Evolutionary conservation across 2,113 vertebrate genomes (phyloP).

Genomic region (Sander vitreus): DNA sequence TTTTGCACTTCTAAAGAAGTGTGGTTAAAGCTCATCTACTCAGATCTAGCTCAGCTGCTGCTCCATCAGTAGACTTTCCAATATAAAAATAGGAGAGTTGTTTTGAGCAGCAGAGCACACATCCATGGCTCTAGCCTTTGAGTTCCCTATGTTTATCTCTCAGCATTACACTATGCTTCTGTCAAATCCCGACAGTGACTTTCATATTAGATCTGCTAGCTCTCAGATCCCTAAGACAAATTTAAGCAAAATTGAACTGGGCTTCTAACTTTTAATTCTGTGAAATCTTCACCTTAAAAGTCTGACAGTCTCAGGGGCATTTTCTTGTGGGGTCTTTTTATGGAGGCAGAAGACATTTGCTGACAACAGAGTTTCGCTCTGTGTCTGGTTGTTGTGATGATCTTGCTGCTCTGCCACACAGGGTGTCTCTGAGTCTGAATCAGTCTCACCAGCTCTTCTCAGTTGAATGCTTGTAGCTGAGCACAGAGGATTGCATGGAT

Average conservation of each 20-base stretch:
- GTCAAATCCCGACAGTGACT: slow-evolving; percentile 71
- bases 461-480: slow-evolving; percentile 54
- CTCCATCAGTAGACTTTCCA: slow-evolving; percentile 41
- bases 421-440: slow-evolving; percentile 53
- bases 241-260: slow-evolving; percentile 68
- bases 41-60: slow-evolving; percentile 8
- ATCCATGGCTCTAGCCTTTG: slow-evolving; percentile 40
- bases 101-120: slow-evolving; percentile 47
- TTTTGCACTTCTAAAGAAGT: slow-evolving; percentile 1
- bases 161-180: slow-evolving; percentile 49
- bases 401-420: slow-evolving; percentile 59
- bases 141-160: slow-evolving; percentile 56
- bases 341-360: slow-evolving; percentile 62
- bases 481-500: slow-evolving; percentile 48
- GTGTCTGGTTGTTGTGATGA: slow-evolving; percentile 65
- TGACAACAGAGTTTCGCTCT: slow-evolving; percentile 62
- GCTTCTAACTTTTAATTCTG: slow-evolving; percentile 71
- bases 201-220: slow-evolving; percentile 67
- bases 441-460: slow-evolving; percentile 65
- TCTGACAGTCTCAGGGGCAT: slow-evolving; percentile 55
- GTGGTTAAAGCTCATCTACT: slow-evolving; percentile 7
- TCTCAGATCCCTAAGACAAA: slow-evolving; percentile 64
- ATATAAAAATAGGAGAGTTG: slow-evolving; percentile 22
- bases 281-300: slow-evolving; percentile 65
- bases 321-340: slow-evolving; percentile 52